Base-by-base conservation (phyloP, 2,888 invertebrate species). In the Synergus umbraculus region DNA sequence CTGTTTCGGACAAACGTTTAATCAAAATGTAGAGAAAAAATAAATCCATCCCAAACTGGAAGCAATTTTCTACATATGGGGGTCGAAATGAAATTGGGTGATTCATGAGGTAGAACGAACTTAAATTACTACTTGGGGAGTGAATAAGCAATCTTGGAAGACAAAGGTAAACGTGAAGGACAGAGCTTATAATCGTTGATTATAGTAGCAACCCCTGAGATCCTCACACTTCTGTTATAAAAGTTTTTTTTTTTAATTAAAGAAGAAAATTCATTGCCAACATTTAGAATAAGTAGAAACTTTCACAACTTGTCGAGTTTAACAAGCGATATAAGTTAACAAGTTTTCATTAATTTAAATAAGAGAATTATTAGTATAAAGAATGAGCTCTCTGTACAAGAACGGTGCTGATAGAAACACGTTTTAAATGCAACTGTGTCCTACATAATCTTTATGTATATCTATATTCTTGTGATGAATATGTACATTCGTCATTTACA, bases 81-180 rank as follows among this genome's bases (percentile, higher is more conserved):
- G 54, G 49, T 73, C n/a, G 46, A 29, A 54, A 54, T 73, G 9
- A 73, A 54, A 73, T 37, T 41, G 37, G 54, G 54, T 73, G 73
- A 73, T 73, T 73, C 37, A 73, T 54, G 54, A 54, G 49, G 37
- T 73, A 49, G 41, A 73, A 73, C 54, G 54, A 73, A 73, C 54
- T n/a, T 73, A 54, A 73, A 73, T 73, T 49, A 54, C 54, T 73
- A 54, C 37, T 54, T 15, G 15, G 54, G 49, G 37, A 73, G 49
- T 69, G 54, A 73, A 73, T 73, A 54, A 54, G 73, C 73, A 54
- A 73, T 54, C 54, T 73, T 73, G 15, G 37, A 54, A 41, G 37
- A 73, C 54, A 73, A 54, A 73, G n/a, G 49, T 69, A 49, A 49
- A 54, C 29, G 5, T 73, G 54, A 10, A 73, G 15, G 73, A 54